Evolutionary conservation across 2,113 vertebrate species (phyloP), one percentile per base, ranked within the genome.

Genomic region (Sturnus vulgaris): DNA sequence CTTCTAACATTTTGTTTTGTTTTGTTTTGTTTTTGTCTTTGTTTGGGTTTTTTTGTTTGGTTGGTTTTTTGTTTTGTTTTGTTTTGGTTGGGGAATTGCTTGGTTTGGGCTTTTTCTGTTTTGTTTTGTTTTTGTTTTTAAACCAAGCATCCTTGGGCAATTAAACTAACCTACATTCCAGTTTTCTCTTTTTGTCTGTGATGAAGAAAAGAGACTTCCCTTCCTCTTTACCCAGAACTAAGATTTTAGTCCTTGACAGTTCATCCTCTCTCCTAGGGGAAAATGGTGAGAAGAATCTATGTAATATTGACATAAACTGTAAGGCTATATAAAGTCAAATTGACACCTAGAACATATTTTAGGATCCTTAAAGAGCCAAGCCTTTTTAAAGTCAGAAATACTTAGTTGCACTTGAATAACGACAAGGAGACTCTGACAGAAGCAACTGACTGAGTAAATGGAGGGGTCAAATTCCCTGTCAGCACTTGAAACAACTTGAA

Each of bases 61-160:
- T 30, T 12, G 12, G 10, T 19, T 37, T 13, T 16, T 16, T 66
- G 12, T 46, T 39, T 39, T 39, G 9, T 39, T 39, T 12, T 24
- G 6, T 57, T n/a, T 46, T 16, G 5, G 13, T 4, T 35, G 14
- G 11, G 3, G 18, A 11, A 12, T 73, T n/a, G 19, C 16, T 47
- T 64, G 5, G 13, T 2, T 65, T 71, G 19, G 8, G 1, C 14
- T 13, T 2, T 3, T 3, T 28, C 21, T 53, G 37, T 9, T 44
- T 40, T 20, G 15, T 8, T 56, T 53, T 53, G 65, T 15, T 50
- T 68, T 13, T 7, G 25, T 28, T n/a, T 75, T 53, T 20, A 13
- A 59, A n/a, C 10, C 20, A 44, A 59, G 4, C 20, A 21, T 37
- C 27, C 30, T 56, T 47, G 20, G 23, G 4, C 9, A 73, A 42